These are phyloP conservation scores for Hippocampus mohnikei DNA, from an alignment of 2,113 vertebrate species.

Conservation along the genomic window DNA sequence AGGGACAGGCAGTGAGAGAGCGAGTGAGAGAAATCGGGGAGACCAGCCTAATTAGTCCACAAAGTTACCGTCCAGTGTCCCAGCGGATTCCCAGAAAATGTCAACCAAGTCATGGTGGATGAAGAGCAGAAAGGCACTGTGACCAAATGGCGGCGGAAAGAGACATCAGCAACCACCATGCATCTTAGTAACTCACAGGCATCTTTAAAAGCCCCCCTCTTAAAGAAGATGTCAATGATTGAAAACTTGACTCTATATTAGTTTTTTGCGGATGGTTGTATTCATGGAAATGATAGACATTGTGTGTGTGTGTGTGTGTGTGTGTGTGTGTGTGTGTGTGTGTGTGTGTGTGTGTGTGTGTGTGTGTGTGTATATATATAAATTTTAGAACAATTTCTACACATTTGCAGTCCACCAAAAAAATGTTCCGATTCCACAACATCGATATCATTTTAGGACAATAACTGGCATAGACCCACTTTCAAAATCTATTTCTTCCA, in stretches of 20 bases:
- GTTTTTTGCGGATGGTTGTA: background rate
- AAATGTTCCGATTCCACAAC: too few relatives aligned
- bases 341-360: too few relatives aligned
- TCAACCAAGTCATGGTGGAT: constrained; percentile 67
- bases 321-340: too few relatives aligned
- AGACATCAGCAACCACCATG: constrained; percentile 46
- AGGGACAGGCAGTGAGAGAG: constrained; percentile 32
- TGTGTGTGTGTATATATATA: too few relatives aligned
- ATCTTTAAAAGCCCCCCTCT: background rate
- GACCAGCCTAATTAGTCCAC: constrained; percentile 57
- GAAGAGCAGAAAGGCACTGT: constrained; percentile 53
- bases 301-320: too few relatives aligned
- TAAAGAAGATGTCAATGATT: background rate
- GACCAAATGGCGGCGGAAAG: constrained; percentile 53
- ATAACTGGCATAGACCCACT: too few relatives aligned
- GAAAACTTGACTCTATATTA: background rate
- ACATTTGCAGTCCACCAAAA: too few relatives aligned
- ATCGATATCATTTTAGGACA: too few relatives aligned
- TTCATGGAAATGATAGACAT: background rate
- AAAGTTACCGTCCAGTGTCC: constrained; percentile 52
- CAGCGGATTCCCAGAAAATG: constrained; percentile 64
- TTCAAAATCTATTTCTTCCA: too few relatives aligned
- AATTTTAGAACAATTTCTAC: too few relatives aligned
- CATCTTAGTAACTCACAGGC: background rate
- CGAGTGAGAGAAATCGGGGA: constrained; percentile 35